Percentiles rank a stretch among this genome's conserved stretches.
Conservation (phyloP, 2,888 invertebrate species). For the Sympetrum striolatum region DNA sequence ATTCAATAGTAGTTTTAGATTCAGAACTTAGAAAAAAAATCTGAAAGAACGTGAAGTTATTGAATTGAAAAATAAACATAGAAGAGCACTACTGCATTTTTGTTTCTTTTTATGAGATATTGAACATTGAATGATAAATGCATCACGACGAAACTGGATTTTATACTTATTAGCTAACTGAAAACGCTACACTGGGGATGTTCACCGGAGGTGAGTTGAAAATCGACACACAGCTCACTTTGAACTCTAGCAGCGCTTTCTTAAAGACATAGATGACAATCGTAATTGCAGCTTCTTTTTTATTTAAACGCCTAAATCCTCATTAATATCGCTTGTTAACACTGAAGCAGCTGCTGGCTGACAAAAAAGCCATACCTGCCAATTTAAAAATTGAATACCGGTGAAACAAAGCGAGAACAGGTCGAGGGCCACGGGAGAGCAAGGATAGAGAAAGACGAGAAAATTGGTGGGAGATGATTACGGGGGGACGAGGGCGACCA, state of each 20-base stretch:
- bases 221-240: neutral
- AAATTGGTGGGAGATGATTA: neutral
- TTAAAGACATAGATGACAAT: neutral
- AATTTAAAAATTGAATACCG: slow-evolving; percentile 38
- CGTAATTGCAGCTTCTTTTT: neutral
- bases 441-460: neutral
- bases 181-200: neutral
- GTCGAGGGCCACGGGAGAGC: neutral
- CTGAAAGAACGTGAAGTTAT: no score
- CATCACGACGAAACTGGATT: neutral
- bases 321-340: slow-evolving; percentile 35
- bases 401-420: slow-evolving; percentile 2
- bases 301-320: slow-evolving; percentile 15
- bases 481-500: neutral
- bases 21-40: no score
- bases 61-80: no score
- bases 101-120: no score
- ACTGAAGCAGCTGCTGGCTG: neutral
- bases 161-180: neutral
- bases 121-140: neutral
- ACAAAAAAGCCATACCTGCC: slow-evolving; percentile 4
- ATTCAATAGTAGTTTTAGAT: no score
- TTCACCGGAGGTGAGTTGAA: neutral
- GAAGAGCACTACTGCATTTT: no score
- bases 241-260: neutral